Conservation (phyloP, 2,888 invertebrate species). For the Lydus trimaculatus region DNA sequence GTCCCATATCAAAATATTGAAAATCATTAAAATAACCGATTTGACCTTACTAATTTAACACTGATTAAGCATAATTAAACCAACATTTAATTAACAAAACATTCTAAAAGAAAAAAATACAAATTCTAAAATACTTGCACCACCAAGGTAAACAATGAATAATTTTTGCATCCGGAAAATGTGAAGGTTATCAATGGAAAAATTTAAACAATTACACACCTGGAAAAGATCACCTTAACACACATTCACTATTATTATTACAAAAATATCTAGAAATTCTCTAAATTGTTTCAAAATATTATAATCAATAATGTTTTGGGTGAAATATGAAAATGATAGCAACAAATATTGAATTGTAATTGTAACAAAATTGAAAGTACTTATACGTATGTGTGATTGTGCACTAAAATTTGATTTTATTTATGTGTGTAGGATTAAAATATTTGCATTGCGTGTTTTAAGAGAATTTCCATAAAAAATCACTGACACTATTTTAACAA, state of each 20-base stretch:
- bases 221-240: background rate
- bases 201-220: background rate
- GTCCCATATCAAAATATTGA: background rate
- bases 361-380: constrained; percentile 7
- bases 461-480: background rate
- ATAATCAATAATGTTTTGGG: background rate
- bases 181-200: background rate
- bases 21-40: constrained; percentile 5
- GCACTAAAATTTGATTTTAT: background rate
- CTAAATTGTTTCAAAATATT: background rate
- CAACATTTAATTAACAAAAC: background rate
- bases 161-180: constrained; percentile 3
- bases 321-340: background rate
- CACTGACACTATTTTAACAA: constrained; percentile 7
- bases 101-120: background rate
- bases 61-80: background rate
- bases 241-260: background rate
- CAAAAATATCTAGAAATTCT: background rate
- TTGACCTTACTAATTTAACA: constrained; percentile 8
- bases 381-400: too few relatives aligned
- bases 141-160: constrained; percentile 1
- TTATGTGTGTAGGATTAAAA: background rate
- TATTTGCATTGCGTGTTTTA: background rate
- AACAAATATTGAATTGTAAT: background rate
- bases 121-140: background rate